Conservation (phyloP, 2,797 vertebrate species). For the Cryptoblepharus egeriae region DNA sequence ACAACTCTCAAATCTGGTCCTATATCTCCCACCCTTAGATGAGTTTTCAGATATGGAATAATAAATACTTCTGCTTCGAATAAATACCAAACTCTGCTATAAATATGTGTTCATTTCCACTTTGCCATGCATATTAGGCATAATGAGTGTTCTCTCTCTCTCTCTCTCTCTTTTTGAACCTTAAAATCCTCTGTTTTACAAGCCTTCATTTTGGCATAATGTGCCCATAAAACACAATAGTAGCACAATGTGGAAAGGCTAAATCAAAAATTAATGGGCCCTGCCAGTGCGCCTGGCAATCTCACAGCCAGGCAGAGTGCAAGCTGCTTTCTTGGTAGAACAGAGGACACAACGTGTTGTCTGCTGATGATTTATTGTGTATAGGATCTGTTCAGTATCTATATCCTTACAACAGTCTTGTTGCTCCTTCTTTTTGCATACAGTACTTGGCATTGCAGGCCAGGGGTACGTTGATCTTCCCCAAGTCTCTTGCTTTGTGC, state of each 20-base stretch:
- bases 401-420: neutral
- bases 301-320: constrained; percentile 12
- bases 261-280: constrained; percentile 79
- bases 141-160: constrained; percentile 37
- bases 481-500: too few relatives aligned
- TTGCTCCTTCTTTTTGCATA: neutral
- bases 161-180: constrained; percentile 48
- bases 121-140: constrained; percentile 38
- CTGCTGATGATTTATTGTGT: neutral
- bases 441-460: neutral
- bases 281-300: constrained; percentile 54
- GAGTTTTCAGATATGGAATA: constrained; percentile 43
- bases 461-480: neutral
- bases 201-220: constrained; percentile 66
- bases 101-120: constrained; percentile 53
- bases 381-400: too few relatives aligned
- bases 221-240: constrained; percentile 69
- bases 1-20: too few relatives aligned
- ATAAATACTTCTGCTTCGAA: constrained; percentile 52
- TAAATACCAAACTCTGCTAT: constrained; percentile 45
- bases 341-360: neutral
- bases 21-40: constrained; percentile 21
- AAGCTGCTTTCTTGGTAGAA: accelerated
- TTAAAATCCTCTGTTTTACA: constrained; percentile 70
- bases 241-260: constrained; percentile 62